These are phyloP conservation scores for Amblyteles armatorius DNA, from an alignment of 2,888 invertebrate species.

Conservation along the genomic window DNA sequence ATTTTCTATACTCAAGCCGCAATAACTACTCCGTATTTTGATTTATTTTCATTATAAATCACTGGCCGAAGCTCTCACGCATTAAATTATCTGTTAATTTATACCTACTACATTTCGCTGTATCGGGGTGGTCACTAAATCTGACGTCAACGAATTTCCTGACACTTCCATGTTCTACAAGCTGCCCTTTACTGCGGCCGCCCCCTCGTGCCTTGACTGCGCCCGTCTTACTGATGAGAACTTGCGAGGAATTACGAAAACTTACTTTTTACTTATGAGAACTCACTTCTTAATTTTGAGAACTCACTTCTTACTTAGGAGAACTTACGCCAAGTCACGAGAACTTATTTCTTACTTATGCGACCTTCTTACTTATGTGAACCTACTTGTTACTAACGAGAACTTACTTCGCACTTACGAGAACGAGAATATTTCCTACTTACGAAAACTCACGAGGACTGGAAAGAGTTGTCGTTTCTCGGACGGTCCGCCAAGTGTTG, in stretches of 20 bases:
- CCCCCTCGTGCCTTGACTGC: background rate
- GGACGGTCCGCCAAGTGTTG: too few species aligned
- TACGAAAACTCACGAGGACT: too few species aligned
- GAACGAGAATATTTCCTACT: too few species aligned
- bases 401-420: too few species aligned
- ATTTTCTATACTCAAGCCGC: slow-evolving; percentile 22
- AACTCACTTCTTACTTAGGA: too few species aligned
- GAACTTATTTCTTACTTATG: too few species aligned
- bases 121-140: background rate
- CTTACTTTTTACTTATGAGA: too few species aligned
- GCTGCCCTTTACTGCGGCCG: background rate
- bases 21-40: slow-evolving; percentile 19
- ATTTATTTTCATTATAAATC: slow-evolving; percentile 21
- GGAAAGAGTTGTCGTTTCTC: too few species aligned
- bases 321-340: too few species aligned
- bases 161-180: background rate
- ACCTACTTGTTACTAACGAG: too few species aligned
- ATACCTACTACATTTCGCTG: background rate
- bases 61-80: background rate
- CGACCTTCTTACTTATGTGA: too few species aligned
- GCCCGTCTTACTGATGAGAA: background rate
- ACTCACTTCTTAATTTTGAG: too few species aligned
- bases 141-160: background rate
- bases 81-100: slow-evolving; percentile 16
- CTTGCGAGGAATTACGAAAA: background rate